A percentile compares a stretch with the other conserved stretches of the same genome.
Evolutionary conservation across 2,888 invertebrate species (phyloP).

Genomic region (Ditula angustiorana): DNA sequence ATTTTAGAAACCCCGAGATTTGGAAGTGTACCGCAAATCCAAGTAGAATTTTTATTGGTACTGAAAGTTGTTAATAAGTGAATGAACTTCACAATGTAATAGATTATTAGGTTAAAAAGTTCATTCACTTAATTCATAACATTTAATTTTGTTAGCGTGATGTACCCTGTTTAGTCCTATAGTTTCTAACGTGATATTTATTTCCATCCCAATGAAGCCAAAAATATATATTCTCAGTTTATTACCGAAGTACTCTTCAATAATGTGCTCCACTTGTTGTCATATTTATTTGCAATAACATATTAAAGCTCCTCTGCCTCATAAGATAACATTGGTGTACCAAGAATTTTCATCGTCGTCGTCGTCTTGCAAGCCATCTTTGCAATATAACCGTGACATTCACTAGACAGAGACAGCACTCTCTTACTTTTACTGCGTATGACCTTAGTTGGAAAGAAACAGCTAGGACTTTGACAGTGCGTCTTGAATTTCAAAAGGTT

Average conservation of each 20-base stretch:
- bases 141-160: not conserved
- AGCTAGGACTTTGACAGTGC: conserved; percentile 67
- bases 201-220: not conserved
- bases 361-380: conserved; percentile 74
- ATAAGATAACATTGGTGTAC: conserved; percentile 81
- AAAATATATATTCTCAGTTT: conserved; percentile 1
- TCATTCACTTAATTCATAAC: no score
- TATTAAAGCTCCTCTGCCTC: conserved; percentile 78
- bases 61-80: not conserved
- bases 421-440: conserved; percentile 57
- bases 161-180: not conserved
- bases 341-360: conserved; percentile 82
- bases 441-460: conserved; percentile 80
- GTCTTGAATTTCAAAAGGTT: conserved; percentile 80
- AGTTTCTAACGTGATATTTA: not conserved
- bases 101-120: no score
- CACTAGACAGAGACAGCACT: conserved; percentile 72
- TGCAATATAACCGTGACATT: conserved; percentile 79
- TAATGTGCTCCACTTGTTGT: conserved; percentile 12
- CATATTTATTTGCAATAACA: conserved; percentile 62
- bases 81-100: not conserved
- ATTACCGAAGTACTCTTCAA: not conserved
- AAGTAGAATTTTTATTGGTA: not conserved
- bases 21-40: conserved; percentile 2
- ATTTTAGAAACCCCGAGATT: conserved; percentile 30